Base-by-base conservation (phyloP, 2,797 vertebrate species). In the Emys orbicularis region DNA sequence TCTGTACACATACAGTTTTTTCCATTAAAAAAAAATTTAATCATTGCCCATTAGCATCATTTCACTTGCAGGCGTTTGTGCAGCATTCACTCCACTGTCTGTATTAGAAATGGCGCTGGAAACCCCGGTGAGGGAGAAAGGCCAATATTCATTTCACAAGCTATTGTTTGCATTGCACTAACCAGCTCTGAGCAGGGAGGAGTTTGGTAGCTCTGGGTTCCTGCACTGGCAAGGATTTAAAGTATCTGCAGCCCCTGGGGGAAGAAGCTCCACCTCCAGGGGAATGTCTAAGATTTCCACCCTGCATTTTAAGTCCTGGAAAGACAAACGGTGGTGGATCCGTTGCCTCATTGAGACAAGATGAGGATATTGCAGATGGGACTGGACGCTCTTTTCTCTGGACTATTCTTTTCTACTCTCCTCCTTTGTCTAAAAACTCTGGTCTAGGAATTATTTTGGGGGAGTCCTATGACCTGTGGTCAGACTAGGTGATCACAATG, bases 11-110 rank as follows among this genome's bases (percentile, higher is more conserved):
- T 37, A 4, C 0, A 2, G n/a, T 37, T 81, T 79, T 85, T 92
- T 59, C 87, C 76, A 68, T 81, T 83, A 65, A 86, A 12, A 7
- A 2, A 0, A 1, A 11, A 16, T 10, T 12, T 18, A 88, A 59
- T 84, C 54, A 1, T 5, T 0, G 0, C 44, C 29, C 50, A 86
- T 4, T 52, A 53, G 76, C 68, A 13, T 11, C 47, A 25, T 83
- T 89, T 77, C 0, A 0, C 84, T 77, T 41, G 0, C 29, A 4
- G 89, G 79, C 13, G 0, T 8, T 79, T 68, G 52, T 13, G 74
- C 83, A 34, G 74, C 16, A 0, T 34, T 80, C 88, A 34, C 88
- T 91, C 21, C 68, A 1, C 0, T 47, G n/a, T 79, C 83, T 31
- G 84, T 47, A 53, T 0, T 47, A 79, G 57, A 74, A 47, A 61